Conservation (phyloP, 2,888 invertebrate species). For the Kryphioiulus occultus region DNA sequence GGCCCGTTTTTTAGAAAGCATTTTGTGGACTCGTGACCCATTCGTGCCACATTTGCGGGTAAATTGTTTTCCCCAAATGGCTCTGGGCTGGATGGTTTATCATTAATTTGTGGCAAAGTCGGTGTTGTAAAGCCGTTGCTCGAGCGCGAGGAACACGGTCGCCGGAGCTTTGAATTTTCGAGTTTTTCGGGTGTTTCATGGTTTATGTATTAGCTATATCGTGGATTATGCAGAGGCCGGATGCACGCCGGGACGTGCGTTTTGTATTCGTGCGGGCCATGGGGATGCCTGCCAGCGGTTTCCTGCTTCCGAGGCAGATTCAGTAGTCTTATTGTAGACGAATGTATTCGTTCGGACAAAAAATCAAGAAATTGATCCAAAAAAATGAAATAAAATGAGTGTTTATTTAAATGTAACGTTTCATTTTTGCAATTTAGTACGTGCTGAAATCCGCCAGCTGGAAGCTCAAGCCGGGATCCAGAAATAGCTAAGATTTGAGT, state of each 20-base stretch:
- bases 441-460: not conserved
- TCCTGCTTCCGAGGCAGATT: not conserved
- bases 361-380: not conserved
- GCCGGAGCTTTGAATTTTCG: not conserved
- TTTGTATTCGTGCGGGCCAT: not conserved
- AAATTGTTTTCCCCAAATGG: not conserved
- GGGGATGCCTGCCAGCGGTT: not conserved
- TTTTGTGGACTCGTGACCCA: not conserved
- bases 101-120: not conserved
- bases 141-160: not conserved
- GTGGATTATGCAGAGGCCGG: not conserved
- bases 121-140: not conserved
- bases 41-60: not conserved
- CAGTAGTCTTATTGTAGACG: slow-evolving; percentile 17
- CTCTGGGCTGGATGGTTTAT: not conserved
- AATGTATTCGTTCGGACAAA: not conserved
- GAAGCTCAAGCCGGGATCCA: not conserved
- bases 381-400: slow-evolving; percentile 20
- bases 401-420: not conserved
- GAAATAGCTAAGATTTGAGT: not conserved
- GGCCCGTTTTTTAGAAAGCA: not conserved
- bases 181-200: not conserved
- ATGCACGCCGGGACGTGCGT: not conserved
- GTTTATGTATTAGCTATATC: not conserved
- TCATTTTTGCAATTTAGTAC: not conserved